Base-by-base conservation (phyloP, 2,113 vertebrate species). In the Brienomyrus brachyistius region DNA sequence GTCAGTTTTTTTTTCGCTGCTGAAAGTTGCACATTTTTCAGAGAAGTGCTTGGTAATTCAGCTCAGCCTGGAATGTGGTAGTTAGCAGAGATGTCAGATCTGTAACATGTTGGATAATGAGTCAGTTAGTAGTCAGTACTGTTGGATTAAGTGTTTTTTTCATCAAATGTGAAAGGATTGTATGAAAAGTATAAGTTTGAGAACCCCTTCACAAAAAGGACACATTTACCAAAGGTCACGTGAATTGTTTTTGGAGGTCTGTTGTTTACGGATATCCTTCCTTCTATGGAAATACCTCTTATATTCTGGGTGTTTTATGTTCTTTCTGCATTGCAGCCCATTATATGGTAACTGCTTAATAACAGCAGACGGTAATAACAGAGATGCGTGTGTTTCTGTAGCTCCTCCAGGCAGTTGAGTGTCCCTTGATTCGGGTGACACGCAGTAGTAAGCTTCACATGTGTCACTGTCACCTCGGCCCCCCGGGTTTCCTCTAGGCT, bases 401-500 rank as follows among this genome's bases (percentile, higher is more conserved):
- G 27, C 27, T 74, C 13, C 70, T 40, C 70, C 17, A 17, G 35
- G 31, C 70, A 77, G 27, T 40, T 17, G 31, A 77, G 31, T 77
- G n/a, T 0, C 59, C 70, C 31, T 35, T 15, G 31, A 35, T 11
- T 74, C 66, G 10, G 59, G 59, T 62, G 62, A 27, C 62, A 27
- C 0, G 62, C n/a, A 10, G 62, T 23, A n/a, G 21, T 66, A n/a
- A 11, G 13, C 31, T 80, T 35, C 43, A 43, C 45, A 3, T 35
- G 52, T 40, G 40, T 77, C 43, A 17, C 43, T 89, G 43, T 87
- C 10, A 19, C 35, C 74, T 50, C 48, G 48, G 11, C 27, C 50
- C 50, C 6, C 51, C 7, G 3, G 1, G 80, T 40, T 23, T 48
- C 7, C 88, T 91, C 89, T 92, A 99, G 98, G 95, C 97, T 99